A percentile compares a stretch with the other conserved stretches of the same genome.
Evolutionary conservation across 92 coral and sea anemone species (phyloP).

Genomic region (Chrysogorgia sp.): DNA sequence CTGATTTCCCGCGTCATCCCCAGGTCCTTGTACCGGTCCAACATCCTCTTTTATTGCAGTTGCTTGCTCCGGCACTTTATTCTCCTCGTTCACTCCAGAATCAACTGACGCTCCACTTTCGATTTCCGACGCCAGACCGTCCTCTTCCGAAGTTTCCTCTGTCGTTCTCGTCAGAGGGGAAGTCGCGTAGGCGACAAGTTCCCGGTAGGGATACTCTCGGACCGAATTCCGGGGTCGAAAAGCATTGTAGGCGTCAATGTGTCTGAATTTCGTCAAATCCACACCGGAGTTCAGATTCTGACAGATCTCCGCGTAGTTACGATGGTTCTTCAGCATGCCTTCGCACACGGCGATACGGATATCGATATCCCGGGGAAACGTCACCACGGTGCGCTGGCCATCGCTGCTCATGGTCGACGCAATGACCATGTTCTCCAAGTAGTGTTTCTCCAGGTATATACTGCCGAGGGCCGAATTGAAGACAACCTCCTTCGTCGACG

Average conservation of each 20-base stretch:
- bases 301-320: constrained; percentile 82
- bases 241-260: constrained; percentile 17
- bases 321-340: constrained; percentile 78
- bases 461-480: constrained; percentile 84
- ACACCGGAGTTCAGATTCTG: constrained; percentile 82
- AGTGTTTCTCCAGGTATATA: constrained; percentile 66
- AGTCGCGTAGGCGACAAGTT: not conserved
- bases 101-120: not conserved
- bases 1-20: too few species aligned
- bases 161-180: not conserved
- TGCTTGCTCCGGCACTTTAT: not conserved
- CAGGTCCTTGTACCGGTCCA: too few species aligned
- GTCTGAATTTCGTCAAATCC: constrained; percentile 58
- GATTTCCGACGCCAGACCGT: not conserved
- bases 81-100: not conserved
- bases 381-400: constrained; percentile 75
- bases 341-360: constrained; percentile 80
- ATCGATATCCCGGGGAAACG: constrained; percentile 80
- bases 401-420: constrained; percentile 75
- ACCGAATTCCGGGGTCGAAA: constrained; percentile 15
- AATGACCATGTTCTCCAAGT: constrained; percentile 73
- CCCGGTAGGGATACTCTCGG: not conserved
- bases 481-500: constrained; percentile 59
- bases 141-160: not conserved
- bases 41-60: not conserved